Evolutionary conservation across 1,140 invertebrate species (phyloP).

Genomic region (Drosophila bocqueti): DNA sequence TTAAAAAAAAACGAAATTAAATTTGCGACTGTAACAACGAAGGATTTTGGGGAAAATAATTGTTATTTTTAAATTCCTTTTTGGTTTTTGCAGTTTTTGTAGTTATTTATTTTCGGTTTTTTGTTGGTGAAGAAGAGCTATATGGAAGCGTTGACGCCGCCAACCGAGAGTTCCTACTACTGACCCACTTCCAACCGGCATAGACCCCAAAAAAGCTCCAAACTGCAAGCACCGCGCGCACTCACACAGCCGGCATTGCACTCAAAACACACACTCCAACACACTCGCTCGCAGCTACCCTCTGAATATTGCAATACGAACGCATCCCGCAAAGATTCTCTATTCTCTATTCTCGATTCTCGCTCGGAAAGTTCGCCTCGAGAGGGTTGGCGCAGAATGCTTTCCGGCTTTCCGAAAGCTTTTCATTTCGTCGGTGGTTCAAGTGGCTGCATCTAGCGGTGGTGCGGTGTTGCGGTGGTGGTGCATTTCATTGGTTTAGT

Average conservation of each 20-base stretch:
- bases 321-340: slow-evolving; percentile 34
- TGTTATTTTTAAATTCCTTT: slow-evolving; percentile 3
- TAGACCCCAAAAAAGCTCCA: slow-evolving; percentile 58
- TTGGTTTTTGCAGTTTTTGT: not conserved
- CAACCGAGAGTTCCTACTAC: slow-evolving; percentile 73
- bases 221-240: slow-evolving; percentile 30
- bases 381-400: slow-evolving; percentile 63
- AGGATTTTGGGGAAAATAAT: slow-evolving; percentile 36
- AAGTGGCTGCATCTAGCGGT: slow-evolving; percentile 21
- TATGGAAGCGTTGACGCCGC: slow-evolving; percentile 69
- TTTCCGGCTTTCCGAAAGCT: slow-evolving; percentile 44
- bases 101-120: slow-evolving; percentile 21
- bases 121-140: slow-evolving; percentile 37
- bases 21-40: slow-evolving; percentile 4
- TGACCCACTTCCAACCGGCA: slow-evolving; percentile 76
- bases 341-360: slow-evolving; percentile 12
- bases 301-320: slow-evolving; percentile 46
- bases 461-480: slow-evolving; percentile 7
- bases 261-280: slow-evolving; percentile 8
- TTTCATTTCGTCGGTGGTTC: slow-evolving; percentile 20
- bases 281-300: slow-evolving; percentile 41
- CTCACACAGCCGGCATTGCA: slow-evolving; percentile 28
- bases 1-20: slow-evolving; percentile 14
- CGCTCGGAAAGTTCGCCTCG: slow-evolving; percentile 58
- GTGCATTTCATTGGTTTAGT: slow-evolving; percentile 41